Evolutionary conservation across 1,140 invertebrate genomes (phyloP).

Genomic region (Drosophila saltans): DNA sequence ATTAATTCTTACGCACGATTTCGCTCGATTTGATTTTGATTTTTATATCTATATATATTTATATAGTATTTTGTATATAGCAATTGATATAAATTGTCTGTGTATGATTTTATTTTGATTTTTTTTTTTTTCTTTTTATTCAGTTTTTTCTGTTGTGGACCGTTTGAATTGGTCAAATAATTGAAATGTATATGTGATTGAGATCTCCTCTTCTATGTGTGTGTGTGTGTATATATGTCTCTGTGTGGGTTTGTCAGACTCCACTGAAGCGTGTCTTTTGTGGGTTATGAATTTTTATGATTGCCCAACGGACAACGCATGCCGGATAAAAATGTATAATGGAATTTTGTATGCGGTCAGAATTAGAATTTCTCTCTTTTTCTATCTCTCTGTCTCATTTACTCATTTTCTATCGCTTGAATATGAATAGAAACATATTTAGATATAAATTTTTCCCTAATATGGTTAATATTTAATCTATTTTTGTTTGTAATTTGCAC

Average conservation of each 20-base stretch:
- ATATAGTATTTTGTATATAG: constrained; percentile 40
- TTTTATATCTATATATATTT: constrained; percentile 41
- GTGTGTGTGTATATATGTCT: background rate
- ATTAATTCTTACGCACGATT: constrained; percentile 77
- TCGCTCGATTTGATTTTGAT: constrained; percentile 74
- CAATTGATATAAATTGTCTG: constrained; percentile 47
- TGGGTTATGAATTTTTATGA: constrained; percentile 72
- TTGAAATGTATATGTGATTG: constrained; percentile 61
- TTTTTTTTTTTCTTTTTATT: background rate
- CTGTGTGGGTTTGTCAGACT: constrained; percentile 11
- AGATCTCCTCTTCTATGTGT: constrained; percentile 6
- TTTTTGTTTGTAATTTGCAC: constrained; percentile 63
- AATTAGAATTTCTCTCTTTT: background rate
- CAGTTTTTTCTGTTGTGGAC: background rate
- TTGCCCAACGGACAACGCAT: constrained; percentile 13
- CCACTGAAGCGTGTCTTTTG: constrained; percentile 52
- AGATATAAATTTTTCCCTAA: constrained; percentile 26
- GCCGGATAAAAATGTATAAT: constrained; percentile 45
- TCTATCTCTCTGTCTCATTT: background rate
- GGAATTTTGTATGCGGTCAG: constrained; percentile 53
- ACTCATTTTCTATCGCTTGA: background rate
- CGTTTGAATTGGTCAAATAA: constrained; percentile 56
- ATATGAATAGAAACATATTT: constrained; percentile 22
- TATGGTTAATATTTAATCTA: constrained; percentile 65
- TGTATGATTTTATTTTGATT: background rate